Base-by-base conservation (phyloP, 2,797 vertebrate species). In the Pantherophis vulpinus region DNA sequence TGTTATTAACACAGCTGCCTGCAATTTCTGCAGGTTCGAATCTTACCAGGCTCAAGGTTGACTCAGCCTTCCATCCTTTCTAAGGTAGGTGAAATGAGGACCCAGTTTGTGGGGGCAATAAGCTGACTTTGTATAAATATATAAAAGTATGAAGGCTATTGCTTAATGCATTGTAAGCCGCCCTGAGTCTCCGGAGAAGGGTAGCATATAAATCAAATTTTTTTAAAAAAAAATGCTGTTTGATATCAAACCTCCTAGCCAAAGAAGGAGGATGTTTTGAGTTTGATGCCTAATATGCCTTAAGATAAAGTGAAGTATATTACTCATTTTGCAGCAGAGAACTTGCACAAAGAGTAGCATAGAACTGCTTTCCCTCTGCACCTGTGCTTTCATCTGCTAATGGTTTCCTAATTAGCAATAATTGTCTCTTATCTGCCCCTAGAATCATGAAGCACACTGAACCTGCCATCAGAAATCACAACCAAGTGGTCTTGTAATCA, bases 401-500 rank as follows among this genome's bases (percentile, higher is more conserved):
- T 92, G 91, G 79, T 86, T 94, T 1, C 0, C 59, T 95, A 95
- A 95, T 96, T 95, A 94, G 92, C 88, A 5, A 59, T 95, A 95
- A 96, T 94, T 94, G 93, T 0, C 95, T 93, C 94, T 60, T 66
- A 92, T 58, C 94, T 89, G 86, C 93, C 93, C 94, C 66, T 94
- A 93, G 56, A 60, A 95, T 0, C 0, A 91, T 90, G 91, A 94
- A 70, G 93, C 0, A 0, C 0, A 42, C 20, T 0, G 94, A 95
- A 88, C 91, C 95, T 83, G 94, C 89, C 23, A 3, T 90, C 5
- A 5, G 93, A 95, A 95, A 94, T 94, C 91, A 8, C 86, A 47
- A 92, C 0, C 2, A 70, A 91, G 89, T 90, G 95, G 94, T 96
- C 96, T 97, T 96, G 95, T 96, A 97, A 93, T 93, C 58, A 2